Evolutionary conservation across 2,113 vertebrate species (phyloP).

Genomic region (Gallinago media): DNA sequence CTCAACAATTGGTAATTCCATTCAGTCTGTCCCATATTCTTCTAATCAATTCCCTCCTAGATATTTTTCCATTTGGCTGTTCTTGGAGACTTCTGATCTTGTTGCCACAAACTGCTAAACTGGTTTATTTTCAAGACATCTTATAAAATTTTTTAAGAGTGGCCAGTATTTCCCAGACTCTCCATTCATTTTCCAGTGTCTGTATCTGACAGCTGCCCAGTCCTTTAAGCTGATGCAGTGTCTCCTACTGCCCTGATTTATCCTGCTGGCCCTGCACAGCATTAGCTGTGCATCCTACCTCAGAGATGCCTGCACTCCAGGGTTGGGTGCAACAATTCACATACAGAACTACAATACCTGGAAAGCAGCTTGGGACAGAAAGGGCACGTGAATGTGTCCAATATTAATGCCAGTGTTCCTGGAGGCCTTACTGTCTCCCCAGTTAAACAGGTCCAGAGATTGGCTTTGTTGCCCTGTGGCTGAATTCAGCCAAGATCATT

Average conservation of each 20-base stretch:
- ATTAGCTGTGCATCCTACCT: background rate
- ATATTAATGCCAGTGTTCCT: background rate
- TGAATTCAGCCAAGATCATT: constrained; percentile 34
- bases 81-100: constrained; percentile 3
- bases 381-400: background rate
- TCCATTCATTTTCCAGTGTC: background rate
- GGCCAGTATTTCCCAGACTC: background rate
- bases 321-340: background rate
- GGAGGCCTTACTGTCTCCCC: background rate
- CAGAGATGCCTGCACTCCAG: background rate
- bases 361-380: background rate
- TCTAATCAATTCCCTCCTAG: background rate
- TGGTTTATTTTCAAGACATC: background rate
- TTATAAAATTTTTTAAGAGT: background rate
- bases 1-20: constrained; percentile 14
- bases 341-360: background rate
- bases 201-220: background rate
- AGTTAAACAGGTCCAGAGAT: background rate
- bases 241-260: background rate
- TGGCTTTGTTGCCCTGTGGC: background rate
- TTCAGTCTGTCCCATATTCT: background rate
- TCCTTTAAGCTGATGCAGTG: background rate
- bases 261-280: background rate
- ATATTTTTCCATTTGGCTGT: constrained; percentile 33
- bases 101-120: background rate